Evolutionary conservation across 2,113 vertebrate genomes (phyloP), one percentile per base, ranked within the genome.

Genomic region (Bucco capensis): DNA sequence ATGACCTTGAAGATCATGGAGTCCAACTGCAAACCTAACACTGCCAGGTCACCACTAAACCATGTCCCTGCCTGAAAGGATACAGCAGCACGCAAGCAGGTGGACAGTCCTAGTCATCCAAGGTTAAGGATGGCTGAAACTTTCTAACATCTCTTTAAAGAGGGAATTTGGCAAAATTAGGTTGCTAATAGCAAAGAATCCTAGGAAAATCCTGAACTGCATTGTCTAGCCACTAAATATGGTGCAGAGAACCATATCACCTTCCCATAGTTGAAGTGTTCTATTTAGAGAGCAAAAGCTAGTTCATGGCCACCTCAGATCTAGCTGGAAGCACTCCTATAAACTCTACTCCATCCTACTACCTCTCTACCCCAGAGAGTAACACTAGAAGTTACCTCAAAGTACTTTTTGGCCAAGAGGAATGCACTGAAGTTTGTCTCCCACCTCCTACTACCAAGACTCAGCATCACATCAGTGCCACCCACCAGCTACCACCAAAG

Each of bases 171-270:
- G 69, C 49, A 86, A 37, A 90, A 81, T 22, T 17, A 58, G 22
- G 30, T 54, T 53, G 14, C n/a, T 37, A n/a, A 22, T 5, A 60
- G 38, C 56, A 58, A 57, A 64, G 44, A 86, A 60, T 11, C 12
- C 10, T 22, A 30, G 33, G 2, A 5, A 62, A 86, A 86, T 73
- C 12, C 53, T n/a, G 72, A 88, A 15, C 33, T n/a, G 18, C 0
- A 0, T 1, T 17, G 31, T 23, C 44, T 8, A 28, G 35, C 23
- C 47, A 31, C 13, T 19, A 6, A 0, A 6, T 2, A 17, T 3
- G 28, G 24, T 5, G 12, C 44, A 44, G 27, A 78, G 40, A 75
- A 28, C 14, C 23, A 73, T 31, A 25, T 27, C 1, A 42, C 8
- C 23, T 46, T 69, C 50, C 13, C 24, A 61, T 0, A 25, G 33